Conservation (phyloP, 2,888 invertebrate species). For the Corbicula japonica region DNA sequence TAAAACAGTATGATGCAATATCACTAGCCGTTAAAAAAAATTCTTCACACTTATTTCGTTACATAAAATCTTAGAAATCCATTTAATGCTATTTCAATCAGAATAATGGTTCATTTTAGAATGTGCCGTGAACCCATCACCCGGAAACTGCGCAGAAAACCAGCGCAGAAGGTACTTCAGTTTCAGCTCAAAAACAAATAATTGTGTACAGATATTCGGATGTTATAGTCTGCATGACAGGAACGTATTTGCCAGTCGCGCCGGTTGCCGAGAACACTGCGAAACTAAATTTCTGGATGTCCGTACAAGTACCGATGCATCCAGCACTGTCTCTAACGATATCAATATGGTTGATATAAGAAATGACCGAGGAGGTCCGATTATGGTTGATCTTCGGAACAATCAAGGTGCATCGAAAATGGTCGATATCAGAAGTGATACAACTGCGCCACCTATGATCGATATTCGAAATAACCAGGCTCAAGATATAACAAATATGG, state of each 20-base stretch:
- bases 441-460: constrained; percentile 15
- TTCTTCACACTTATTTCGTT: too few species aligned
- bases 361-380: not conserved
- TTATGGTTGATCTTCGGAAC: constrained; percentile 29
- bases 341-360: constrained; percentile 23
- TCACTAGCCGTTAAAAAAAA: too few species aligned
- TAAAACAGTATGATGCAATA: too few species aligned
- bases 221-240: constrained; percentile 41
- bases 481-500: not conserved
- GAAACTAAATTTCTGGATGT: constrained; percentile 21
- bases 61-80: too few species aligned
- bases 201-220: constrained; percentile 44
- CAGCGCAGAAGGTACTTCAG: constrained; percentile 26
- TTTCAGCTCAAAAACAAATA: constrained; percentile 38
- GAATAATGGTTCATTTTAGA: too few species aligned
- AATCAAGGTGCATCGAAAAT: constrained; percentile 3
- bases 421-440: constrained; percentile 11
- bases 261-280: constrained; percentile 22
- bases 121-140: constrained; percentile 35
- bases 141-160: constrained; percentile 32
- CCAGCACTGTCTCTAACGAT: too few species aligned
- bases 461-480: constrained; percentile 14
- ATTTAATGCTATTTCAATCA: too few species aligned
- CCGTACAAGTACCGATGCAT: not conserved
- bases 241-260: constrained; percentile 28